Evolutionary conservation across 2,113 vertebrate species (phyloP).

Genomic region (Oryzias melastigma): DNA sequence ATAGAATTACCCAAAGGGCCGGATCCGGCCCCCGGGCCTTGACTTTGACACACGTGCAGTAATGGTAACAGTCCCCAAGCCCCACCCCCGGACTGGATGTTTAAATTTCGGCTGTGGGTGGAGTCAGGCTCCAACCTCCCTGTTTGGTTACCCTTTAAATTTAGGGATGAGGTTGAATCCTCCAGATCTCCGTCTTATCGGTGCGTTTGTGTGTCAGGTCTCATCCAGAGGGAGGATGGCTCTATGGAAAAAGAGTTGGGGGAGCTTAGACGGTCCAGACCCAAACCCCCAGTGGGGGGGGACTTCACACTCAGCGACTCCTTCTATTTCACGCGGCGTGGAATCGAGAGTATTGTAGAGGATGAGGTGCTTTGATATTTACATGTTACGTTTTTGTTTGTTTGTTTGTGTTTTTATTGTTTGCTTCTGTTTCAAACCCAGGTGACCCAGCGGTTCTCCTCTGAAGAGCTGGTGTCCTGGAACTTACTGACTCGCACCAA

Average conservation of each 20-base stretch:
- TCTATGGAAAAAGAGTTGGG: conserved; percentile 90
- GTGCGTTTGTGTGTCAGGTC: conserved; percentile 73
- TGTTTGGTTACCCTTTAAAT: not conserved
- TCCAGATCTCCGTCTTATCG: conserved; percentile 7
- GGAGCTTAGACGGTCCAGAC: conserved; percentile 77
- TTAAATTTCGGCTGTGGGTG: too few relatives aligned
- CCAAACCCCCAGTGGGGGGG: conserved; percentile 69
- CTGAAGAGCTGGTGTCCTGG: conserved; percentile 95
- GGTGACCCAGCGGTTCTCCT: conserved; percentile 93
- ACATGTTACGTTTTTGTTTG: not conserved
- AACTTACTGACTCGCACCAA: conserved; percentile 96
- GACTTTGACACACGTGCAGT: too few relatives aligned
- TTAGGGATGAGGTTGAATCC: conserved; percentile 4
- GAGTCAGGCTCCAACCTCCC: too few relatives aligned
- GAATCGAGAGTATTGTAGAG: conserved; percentile 93
- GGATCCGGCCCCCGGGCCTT: too few relatives aligned
- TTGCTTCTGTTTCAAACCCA: conserved; percentile 14
- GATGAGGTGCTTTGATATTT: conserved; percentile 76
- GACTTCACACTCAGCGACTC: conserved; percentile 90
- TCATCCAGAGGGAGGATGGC: conserved; percentile 87
- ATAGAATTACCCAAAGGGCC: too few relatives aligned
- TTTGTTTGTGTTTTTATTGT: not conserved
- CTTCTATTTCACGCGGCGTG: conserved; percentile 92
- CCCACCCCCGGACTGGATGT: too few relatives aligned
- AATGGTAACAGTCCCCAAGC: too few relatives aligned